A percentile compares a stretch with the other conserved stretches of the same genome.
These are phyloP conservation scores for Clivina fossor DNA, from an alignment of 2,888 invertebrate genomes.

Conservation along the genomic window DNA sequence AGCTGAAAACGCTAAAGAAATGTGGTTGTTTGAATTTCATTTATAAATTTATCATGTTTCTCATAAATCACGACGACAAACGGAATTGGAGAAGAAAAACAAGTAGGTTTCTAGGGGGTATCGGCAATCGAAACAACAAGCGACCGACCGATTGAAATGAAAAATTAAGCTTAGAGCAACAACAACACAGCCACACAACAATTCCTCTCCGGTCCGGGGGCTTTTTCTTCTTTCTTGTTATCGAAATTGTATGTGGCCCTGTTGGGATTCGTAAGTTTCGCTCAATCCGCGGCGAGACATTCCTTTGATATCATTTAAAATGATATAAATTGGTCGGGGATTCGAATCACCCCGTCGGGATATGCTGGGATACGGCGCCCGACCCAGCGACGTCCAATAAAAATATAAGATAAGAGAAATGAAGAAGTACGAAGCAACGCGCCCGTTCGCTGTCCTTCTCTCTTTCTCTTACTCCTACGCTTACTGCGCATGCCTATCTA, in stretches of 20 bases:
- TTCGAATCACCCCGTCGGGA: slow-evolving; percentile 45
- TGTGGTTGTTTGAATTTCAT: too few species aligned
- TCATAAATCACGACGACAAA: slow-evolving; percentile 1
- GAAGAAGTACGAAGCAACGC: slow-evolving; percentile 25
- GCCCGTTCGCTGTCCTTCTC: too few species aligned
- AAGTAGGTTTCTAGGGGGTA: too few species aligned
- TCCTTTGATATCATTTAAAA: slow-evolving; percentile 46
- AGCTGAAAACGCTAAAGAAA: too few species aligned
- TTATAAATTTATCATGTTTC: slow-evolving; percentile 12
- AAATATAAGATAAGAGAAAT: slow-evolving; percentile 41
- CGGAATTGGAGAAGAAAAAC: too few species aligned
- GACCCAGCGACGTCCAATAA: slow-evolving; percentile 40
- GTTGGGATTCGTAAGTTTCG: slow-evolving; percentile 33
- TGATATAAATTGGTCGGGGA: slow-evolving; percentile 46
- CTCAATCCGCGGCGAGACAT: slow-evolving; percentile 39
- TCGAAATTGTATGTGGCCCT: slow-evolving; percentile 31
- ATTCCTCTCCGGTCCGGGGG: slow-evolving; percentile 1
- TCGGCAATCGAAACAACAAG: slow-evolving; percentile 21
- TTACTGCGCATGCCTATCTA: too few species aligned
- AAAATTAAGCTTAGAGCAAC: slow-evolving; percentile 28
- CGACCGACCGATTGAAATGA: slow-evolving; percentile 24
- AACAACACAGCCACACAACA: slow-evolving; percentile 20
- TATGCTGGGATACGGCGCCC: too few species aligned
- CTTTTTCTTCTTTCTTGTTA: slow-evolving; percentile 29
- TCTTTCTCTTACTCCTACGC: too few species aligned